Conservation (phyloP, 2,797 vertebrate species). For the Bovichtus diacanthus region DNA sequence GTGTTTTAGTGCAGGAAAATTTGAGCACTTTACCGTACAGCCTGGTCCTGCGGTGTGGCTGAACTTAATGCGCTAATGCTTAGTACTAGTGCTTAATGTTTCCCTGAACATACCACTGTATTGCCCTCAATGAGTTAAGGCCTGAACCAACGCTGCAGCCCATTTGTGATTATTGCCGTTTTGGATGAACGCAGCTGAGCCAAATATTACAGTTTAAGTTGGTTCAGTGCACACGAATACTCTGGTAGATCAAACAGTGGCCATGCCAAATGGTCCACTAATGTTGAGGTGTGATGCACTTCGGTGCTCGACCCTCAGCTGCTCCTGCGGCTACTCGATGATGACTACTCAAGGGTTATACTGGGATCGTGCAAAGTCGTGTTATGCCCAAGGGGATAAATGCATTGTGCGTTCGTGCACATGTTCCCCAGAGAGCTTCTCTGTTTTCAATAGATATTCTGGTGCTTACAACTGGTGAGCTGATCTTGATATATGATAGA, state of each 20-base stretch:
- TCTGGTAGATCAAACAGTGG: constrained; percentile 18
- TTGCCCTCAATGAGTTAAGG: background rate
- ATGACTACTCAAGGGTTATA: constrained; percentile 7
- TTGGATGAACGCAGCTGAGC: background rate
- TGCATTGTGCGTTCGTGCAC: background rate
- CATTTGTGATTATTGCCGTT: constrained; percentile 11
- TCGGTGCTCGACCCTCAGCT: constrained; percentile 31
- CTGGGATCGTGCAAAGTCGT: constrained; percentile 10
- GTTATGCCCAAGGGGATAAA: constrained; percentile 11
- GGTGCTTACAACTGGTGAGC: constrained; percentile 15
- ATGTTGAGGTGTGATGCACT: constrained; percentile 3
- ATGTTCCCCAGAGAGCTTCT: background rate
- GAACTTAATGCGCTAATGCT: background rate
- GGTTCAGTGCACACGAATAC: constrained; percentile 17
- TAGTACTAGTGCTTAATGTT: background rate
- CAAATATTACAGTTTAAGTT: constrained; percentile 11
- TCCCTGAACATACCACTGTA: background rate
- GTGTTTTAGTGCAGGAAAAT: too few species aligned
- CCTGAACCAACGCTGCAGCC: constrained; percentile 4
- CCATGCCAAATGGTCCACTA: constrained; percentile 12
- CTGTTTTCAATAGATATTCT: constrained; percentile 32
- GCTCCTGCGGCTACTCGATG: constrained; percentile 4
- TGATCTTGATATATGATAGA: constrained; percentile 35
- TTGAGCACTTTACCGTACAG: too few species aligned
- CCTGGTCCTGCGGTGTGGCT: background rate